Evolutionary conservation across 2,797 vertebrate genomes (phyloP).

Genomic region (Tapirus indicus): DNA sequence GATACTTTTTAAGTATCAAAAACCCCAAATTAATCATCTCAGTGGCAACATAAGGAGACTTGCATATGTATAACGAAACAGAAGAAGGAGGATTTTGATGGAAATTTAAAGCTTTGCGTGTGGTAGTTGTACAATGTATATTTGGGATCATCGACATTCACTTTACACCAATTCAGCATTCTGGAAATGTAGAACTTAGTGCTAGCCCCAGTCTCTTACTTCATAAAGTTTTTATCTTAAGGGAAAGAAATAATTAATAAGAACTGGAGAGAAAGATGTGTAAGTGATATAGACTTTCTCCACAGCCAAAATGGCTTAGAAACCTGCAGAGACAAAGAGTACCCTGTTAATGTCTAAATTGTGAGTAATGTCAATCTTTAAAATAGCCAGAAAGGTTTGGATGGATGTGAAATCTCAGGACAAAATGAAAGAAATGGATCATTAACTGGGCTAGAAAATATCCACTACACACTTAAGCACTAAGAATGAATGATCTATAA

Average conservation of each 20-base stretch:
- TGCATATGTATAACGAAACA: rapidly evolving
- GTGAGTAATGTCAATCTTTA: conserved; percentile 72
- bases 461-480: neutral
- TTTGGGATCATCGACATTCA: neutral
- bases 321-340: conserved; percentile 58
- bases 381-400: conserved; percentile 68
- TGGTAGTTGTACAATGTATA: neutral
- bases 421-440: conserved; percentile 62
- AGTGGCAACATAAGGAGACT: neutral
- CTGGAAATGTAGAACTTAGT: conserved; percentile 5
- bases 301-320: neutral
- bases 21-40: neutral
- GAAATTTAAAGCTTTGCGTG: neutral
- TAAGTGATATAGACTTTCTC: conserved; percentile 38
- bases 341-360: conserved; percentile 47
- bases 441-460: conserved; percentile 65
- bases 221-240: conserved; percentile 56
- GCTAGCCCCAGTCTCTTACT: neutral
- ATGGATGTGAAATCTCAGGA: conserved; percentile 58
- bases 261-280: neutral
- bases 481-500: conserved; percentile 47
- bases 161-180: neutral
- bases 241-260: conserved; percentile 59
- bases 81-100: neutral
- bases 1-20: neutral